Base-by-base conservation (phyloP, 2,888 invertebrate genomes). In the Hofmannophila pseudospretella region DNA sequence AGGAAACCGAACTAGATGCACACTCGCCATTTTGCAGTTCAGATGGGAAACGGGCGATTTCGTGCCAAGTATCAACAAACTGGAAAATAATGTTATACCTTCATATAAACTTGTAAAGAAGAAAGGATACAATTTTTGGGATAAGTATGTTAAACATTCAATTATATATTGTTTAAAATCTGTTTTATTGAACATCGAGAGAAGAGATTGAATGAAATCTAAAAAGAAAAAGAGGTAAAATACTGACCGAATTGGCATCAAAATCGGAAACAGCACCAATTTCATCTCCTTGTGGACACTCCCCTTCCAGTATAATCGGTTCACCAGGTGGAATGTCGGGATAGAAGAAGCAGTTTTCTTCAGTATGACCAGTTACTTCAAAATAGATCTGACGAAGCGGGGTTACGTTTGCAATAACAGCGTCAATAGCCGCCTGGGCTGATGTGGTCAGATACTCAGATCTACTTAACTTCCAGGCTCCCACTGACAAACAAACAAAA, bases 11-110 rank as follows among this genome's bases (percentile, higher is more conserved):
- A 1, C 49, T 56, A 7, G 58, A 42, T 0, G 60, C 51, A 38
- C 86, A 86, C 38, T 71, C 67, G 0, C 82, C 82, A 1, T 51
- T 49, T 54, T 78, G 76, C 0, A 75, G 38, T 8, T 65, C 66
- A 3, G 80, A 79, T 0, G 86, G 85, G 62, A 70, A 84, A 1
- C 80, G 58, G 1, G 74, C 59, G 1, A 69, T 46, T 52, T 85
- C 84, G 33, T 73, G 60, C 86, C 86, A 86, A 0, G 50, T 42
- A 0, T 80, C 84, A 2, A 54, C n/a, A 34, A 82, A 85, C 85
- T 86, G 53, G 5, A 52, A 47, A 25, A 32, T 13, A 26, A 22
- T 19, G n/a, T n/a, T 28, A 13, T 11, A 22, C 13, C 3, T 9
- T 7, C 23, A 20, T 20, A 20, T 20, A 7, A 3, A 20, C 19